phyloP scores from a whole-genome alignment of 2,113 vertebrate genomes.

The Mobula birostris region DNA sequence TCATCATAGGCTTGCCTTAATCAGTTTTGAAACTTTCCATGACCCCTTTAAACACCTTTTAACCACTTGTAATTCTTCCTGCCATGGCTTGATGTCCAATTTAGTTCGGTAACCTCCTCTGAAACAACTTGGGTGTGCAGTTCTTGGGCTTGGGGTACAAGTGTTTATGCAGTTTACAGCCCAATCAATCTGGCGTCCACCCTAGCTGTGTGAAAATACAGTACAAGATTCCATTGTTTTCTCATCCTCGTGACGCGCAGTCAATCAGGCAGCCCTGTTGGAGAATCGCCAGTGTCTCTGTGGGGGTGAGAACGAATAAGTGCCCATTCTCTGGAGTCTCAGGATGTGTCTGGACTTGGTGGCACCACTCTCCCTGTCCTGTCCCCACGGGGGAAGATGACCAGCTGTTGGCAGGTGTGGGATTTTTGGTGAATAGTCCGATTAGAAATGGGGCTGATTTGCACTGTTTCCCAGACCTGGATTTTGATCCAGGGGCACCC shows the following conservation, averaged over 20 bases:
- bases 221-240: neutral
- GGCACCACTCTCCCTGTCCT: neutral
- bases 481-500: neutral
- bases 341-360: neutral
- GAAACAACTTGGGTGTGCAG: neutral
- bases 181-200: neutral
- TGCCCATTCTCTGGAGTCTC: neutral
- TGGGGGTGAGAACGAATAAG: neutral
- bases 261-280: neutral
- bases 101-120: neutral
- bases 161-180: neutral
- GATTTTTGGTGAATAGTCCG: slow-evolving; percentile 1
- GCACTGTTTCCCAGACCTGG: neutral
- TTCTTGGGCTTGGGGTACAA: too few species aligned
- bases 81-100: neutral
- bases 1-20: neutral
- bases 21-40: neutral
- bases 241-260: neutral
- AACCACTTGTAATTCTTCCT: neutral
- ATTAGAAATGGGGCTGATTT: neutral
- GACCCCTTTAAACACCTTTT: neutral
- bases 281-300: neutral
- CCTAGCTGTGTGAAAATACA: neutral
- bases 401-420: neutral
- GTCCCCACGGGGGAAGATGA: neutral